Evolutionary conservation across 2,113 vertebrate species (phyloP).

Genomic region (Ceyx cyanopectus): DNA sequence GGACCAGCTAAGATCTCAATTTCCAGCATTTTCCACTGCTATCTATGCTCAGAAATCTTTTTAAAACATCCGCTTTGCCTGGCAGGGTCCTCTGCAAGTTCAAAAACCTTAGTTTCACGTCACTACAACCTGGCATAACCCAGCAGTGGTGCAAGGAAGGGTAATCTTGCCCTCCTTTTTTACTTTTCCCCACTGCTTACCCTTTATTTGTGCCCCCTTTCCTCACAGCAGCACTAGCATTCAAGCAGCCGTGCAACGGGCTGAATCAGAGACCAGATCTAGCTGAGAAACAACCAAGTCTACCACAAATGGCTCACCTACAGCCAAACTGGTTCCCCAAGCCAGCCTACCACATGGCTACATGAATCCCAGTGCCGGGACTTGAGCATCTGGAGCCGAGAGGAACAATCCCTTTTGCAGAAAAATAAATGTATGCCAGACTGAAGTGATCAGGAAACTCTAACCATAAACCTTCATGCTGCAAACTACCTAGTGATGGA

Average conservation of each 20-base stretch:
- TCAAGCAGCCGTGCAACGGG: neutral
- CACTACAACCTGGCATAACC: neutral
- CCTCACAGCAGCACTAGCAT: rapidly evolving
- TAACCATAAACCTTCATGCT: neutral
- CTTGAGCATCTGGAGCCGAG: neutral
- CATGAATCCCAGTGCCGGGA: neutral
- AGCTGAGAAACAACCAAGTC: neutral
- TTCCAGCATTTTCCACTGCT: neutral
- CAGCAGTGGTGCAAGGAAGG: neutral
- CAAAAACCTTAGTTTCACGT: neutral
- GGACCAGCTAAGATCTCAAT: neutral
- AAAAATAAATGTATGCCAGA: neutral
- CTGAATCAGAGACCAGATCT: neutral
- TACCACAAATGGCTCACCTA: neutral
- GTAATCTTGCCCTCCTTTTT: neutral
- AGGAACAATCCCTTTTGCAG: neutral
- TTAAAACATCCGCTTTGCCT: neutral
- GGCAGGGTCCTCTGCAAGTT: neutral
- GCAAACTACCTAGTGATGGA: rapidly evolving
- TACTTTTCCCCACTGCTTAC: neutral
- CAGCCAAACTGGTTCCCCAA: neutral
- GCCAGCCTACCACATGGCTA: neutral
- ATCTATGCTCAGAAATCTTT: neutral
- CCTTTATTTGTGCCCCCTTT: neutral
- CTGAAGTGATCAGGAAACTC: neutral